Percentiles rank a stretch among this genome's conserved stretches.
These are phyloP conservation scores for Phoeniculus purpureus DNA, from an alignment of 2,797 vertebrate genomes.

Conservation along the genomic window DNA sequence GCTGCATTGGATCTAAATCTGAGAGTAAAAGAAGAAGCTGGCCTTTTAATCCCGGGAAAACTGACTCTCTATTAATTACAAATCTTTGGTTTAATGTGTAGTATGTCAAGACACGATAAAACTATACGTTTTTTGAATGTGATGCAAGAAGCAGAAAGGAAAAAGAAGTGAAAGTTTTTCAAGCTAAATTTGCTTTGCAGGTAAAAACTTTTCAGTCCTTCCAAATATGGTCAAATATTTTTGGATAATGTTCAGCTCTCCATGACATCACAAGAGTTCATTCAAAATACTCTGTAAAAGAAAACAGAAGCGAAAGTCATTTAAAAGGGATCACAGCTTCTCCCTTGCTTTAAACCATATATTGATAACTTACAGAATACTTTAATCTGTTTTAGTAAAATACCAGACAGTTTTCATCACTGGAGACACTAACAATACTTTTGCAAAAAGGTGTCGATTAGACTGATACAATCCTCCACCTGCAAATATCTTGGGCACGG, in stretches of 20 bases:
- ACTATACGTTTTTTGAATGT: not conserved
- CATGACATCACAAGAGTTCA: not conserved
- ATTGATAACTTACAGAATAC: not conserved
- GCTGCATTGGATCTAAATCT: not conserved
- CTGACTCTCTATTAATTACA: not conserved
- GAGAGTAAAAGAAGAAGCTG: not conserved
- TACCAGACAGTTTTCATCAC: not conserved
- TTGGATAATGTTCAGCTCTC: not conserved
- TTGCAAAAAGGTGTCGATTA: not conserved
- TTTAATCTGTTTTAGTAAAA: not conserved
- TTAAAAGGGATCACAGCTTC: not conserved
- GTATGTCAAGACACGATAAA: not conserved
- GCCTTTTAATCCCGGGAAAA: not conserved
- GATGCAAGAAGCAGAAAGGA: not conserved
- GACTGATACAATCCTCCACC: not conserved
- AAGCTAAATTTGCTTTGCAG: not conserved
- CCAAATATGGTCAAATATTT: constrained; percentile 7
- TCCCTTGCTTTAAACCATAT: not conserved
- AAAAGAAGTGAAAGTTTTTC: not conserved
- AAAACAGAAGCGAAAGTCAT: constrained; percentile 45
- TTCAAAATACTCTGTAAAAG: not conserved
- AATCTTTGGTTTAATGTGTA: not conserved
- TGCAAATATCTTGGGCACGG: not conserved
- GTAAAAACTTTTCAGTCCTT: not conserved
- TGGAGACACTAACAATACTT: not conserved